Conservation (phyloP, 2,797 vertebrate species). For the Falco novaeseelandiae region DNA sequence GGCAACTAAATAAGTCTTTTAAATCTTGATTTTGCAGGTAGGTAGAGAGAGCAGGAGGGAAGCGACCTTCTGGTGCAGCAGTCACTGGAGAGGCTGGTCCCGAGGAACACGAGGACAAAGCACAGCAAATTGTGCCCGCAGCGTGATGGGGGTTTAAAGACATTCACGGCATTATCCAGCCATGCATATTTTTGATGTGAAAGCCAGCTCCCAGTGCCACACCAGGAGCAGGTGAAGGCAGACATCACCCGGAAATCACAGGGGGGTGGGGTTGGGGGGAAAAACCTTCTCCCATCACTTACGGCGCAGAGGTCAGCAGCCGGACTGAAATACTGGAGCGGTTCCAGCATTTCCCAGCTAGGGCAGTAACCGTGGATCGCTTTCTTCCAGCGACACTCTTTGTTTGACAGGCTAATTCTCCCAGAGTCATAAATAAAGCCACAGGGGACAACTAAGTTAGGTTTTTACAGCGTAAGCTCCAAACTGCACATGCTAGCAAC, state of each 20-base stretch:
- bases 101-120: rapidly evolving
- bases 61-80: neutral
- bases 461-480: slow-evolving; percentile 34
- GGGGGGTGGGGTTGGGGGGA: no score
- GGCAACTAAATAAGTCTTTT: neutral
- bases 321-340: rapidly evolving
- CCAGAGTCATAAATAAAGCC: neutral
- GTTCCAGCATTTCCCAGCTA: neutral
- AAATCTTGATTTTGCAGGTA: neutral
- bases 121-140: neutral
- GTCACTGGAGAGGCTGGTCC: neutral
- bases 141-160: neutral
- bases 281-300: neutral
- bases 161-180: neutral
- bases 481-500: slow-evolving; percentile 38
- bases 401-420: neutral
- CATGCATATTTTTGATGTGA: rapidly evolving
- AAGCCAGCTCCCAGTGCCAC: rapidly evolving
- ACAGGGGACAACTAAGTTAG: neutral
- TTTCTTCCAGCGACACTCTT: neutral
- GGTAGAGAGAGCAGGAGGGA: neutral
- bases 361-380: neutral
- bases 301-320: rapidly evolving
- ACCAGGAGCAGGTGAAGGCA: neutral
- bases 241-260: neutral